Evolutionary conservation across 1,140 invertebrate genomes (phyloP).

Genomic region (Drosophila jambulina): DNA sequence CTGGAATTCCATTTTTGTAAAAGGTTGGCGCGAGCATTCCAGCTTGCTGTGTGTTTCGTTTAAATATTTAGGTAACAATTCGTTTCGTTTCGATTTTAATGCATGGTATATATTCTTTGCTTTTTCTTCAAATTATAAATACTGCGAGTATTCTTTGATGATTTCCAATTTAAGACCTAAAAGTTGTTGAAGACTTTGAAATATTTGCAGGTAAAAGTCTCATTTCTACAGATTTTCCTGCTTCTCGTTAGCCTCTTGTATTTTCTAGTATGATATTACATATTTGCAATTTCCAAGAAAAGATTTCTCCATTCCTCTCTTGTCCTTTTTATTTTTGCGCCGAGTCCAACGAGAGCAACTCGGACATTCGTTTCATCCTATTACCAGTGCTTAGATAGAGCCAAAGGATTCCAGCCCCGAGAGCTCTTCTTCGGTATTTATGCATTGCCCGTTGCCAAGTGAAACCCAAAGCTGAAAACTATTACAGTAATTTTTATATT

Average conservation of each 20-base stretch:
- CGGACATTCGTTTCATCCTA: slow-evolving; percentile 39
- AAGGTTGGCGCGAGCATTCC: neutral
- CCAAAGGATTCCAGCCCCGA: slow-evolving; percentile 46
- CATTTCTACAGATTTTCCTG: neutral
- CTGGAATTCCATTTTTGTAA: neutral
- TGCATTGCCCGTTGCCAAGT: slow-evolving; percentile 52
- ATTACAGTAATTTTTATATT: slow-evolving; percentile 45
- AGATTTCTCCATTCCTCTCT: neutral
- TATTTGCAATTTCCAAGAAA: slow-evolving; percentile 5
- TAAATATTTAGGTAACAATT: neutral
- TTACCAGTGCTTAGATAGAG: slow-evolving; percentile 61
- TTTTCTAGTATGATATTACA: neutral
- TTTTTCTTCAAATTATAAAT: neutral
- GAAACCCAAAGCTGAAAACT: slow-evolving; percentile 44
- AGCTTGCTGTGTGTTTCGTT: neutral
- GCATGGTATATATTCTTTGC: neutral
- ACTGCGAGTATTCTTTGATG: neutral
- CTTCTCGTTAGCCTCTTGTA: neutral
- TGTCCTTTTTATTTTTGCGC: slow-evolving; percentile 7
- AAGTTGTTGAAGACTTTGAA: too few relatives aligned
- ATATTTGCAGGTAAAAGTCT: neutral
- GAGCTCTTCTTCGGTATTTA: slow-evolving; percentile 40
- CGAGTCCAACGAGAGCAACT: slow-evolving; percentile 2
- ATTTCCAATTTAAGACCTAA: neutral
- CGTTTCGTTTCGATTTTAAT: neutral